Base-by-base conservation (phyloP, 1,140 invertebrate species). In the Diorhabda carinulata region DNA sequence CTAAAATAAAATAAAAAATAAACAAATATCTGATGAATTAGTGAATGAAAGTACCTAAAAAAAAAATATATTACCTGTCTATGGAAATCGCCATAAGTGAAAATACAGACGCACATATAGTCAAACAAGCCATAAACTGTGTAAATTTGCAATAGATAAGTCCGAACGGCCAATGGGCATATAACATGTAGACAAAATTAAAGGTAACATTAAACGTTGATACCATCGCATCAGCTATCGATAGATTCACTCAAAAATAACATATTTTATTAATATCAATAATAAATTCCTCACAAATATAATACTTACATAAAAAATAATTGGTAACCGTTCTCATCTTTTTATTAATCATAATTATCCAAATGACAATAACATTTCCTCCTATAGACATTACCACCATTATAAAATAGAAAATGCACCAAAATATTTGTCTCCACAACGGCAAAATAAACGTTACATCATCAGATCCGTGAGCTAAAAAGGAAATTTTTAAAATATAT, bases 11-110 rank as follows among this genome's bases (percentile, higher is more conserved):
- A 47, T 47, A 52, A 52, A 6, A 52, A 52, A 52, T 52, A 52
- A 6, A 2, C 25, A 25, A 25, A 25, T 25, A 25, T 25, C 25
- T 25, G 25, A 25, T 25, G 25, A 25, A 25, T 25, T 25, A 25
- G 25, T 25, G 25, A 25, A 25, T 25, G 25, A 1, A 25, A 25
- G 0, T 25, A 25, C 25, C 25, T 25, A 25, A 1, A 25, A 25
- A 25, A 25, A 25, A 25, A 25, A 25, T 25, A 25, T 25, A 25
- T 89, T 82, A 98, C 96, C 96, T 90, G 83, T 99, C 96, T 68
- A 98, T 91, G 65, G 95, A 95, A 73, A 98, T 97, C 66, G 96
- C 95, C 91, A 97, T 95, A 57, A 98, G 86, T 0, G 96, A 98
- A 82, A 98, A 96, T 43, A 98, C 95, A 56, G 93, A 96, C 1